A percentile compares a stretch with the other conserved stretches of the same genome.
Evolutionary conservation across 2,888 invertebrate species (phyloP).

Genomic region (Pediacus dermestoides): DNA sequence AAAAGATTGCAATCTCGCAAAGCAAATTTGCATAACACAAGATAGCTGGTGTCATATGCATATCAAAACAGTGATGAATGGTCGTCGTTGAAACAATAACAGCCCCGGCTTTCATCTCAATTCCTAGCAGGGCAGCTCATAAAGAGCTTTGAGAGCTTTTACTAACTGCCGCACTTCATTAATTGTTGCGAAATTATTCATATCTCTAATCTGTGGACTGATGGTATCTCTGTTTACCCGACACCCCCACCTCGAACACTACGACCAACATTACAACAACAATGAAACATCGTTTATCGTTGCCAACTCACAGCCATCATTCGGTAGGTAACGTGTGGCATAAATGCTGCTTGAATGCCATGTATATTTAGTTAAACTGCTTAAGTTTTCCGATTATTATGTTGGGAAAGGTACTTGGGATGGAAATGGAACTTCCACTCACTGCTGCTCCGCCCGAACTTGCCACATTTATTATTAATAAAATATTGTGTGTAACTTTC

Average conservation of each 20-base stretch:
- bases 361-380: constrained; percentile 21
- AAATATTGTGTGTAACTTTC: too few relatives aligned
- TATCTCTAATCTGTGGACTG: constrained; percentile 48
- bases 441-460: too few relatives aligned
- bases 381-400: constrained; percentile 25
- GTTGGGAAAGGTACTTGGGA: constrained; percentile 5
- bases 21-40: constrained; percentile 45
- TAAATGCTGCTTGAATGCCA: constrained; percentile 19
- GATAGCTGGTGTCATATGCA: constrained; percentile 40
- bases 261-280: constrained; percentile 21
- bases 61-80: constrained; percentile 44
- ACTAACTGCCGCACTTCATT: constrained; percentile 45
- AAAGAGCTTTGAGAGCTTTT: constrained; percentile 44
- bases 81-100: constrained; percentile 44
- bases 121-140: constrained; percentile 38
- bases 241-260: constrained; percentile 22
- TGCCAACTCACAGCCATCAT: constrained; percentile 22
- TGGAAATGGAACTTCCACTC: too few relatives aligned
- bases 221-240: constrained; percentile 45
- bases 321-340: constrained; percentile 20
- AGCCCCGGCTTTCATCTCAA: constrained; percentile 37
- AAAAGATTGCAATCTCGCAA: constrained; percentile 43
- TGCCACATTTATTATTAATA: too few relatives aligned
- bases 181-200: constrained; percentile 48
- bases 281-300: constrained; percentile 24